Evolutionary conservation across 1,140 invertebrate genomes (phyloP), one percentile per base, ranked within the genome.

Genomic region (Rhynchophorus ferrugineus): DNA sequence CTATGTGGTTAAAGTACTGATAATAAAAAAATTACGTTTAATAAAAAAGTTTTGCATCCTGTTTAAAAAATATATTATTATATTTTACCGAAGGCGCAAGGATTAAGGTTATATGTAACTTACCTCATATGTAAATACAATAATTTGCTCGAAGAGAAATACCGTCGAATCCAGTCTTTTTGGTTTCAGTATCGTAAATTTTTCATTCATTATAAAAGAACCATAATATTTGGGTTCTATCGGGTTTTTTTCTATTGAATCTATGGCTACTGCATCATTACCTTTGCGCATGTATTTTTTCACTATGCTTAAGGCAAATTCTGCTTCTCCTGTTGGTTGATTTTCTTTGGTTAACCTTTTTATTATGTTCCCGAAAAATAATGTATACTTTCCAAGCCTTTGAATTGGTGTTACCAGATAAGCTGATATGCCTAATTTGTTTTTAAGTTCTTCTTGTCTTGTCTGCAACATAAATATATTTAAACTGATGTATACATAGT

Each of bases 331-430:
- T 21, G 37, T 38, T 18, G 49, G n/a, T 34, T 51, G 17, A 8
- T 52, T 14, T 14, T 58, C 39, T 50, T 61, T 64, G 3, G 43
- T 20, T 35, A 61, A 37, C 37, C 60, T 54, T 24, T 65, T 64
- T 16, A 58, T 47, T 13, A 67, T 57, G 20, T 63, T 59, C 46
- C 64, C 58, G 19, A 67, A 35, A 3, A 67, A 54, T 19, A 65
- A 44, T 34, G 57, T 61, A 44, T 67, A 67, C 41, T 61, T 64
- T 19, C 58, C 65, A 17, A 65, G 29, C 29, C 65, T 43, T 56
- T 67, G 65, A 22, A 67, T 38, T 14, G 65, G 65, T n/a, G 61
- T 65, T 3, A 67, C 43, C 19, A 67, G 43, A 34, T 62, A 61
- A 11, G 62, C 59, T 14, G 62, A 55, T 13, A 67, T 51, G 35